These are phyloP conservation scores for Vanacampus margaritifer DNA, from an alignment of 2,113 vertebrate species.

Conservation along the genomic window DNA sequence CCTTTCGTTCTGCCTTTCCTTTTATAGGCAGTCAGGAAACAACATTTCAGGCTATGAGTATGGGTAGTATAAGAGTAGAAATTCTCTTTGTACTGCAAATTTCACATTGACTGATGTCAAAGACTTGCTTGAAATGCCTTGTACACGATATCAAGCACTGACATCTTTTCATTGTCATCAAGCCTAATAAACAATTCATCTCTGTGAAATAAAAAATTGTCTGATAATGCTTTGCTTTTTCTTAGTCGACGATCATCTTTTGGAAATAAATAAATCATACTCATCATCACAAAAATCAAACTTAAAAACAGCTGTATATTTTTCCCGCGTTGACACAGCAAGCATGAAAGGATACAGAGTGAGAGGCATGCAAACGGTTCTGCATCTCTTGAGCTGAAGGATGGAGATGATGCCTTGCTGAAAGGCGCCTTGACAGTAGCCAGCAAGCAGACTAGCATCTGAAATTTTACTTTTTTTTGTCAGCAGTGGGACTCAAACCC, in stretches of 20 bases:
- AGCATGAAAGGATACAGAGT: background rate
- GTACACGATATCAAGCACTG: background rate
- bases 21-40: constrained; percentile 45
- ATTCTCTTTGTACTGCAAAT: constrained; percentile 22
- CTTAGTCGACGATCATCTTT: background rate
- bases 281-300: background rate
- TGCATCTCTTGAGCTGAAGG: background rate
- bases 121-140: constrained; percentile 9
- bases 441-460: no score
- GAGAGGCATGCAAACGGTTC: background rate
- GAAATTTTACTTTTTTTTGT: no score
- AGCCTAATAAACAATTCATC: background rate
- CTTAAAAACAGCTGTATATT: background rate
- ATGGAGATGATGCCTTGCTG: background rate
- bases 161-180: background rate
- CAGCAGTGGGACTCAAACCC: no score
- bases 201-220: background rate
- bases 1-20: constrained; percentile 54
- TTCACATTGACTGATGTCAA: background rate
- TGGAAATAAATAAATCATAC: background rate
- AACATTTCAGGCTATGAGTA: constrained; percentile 24
- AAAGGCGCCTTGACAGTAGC: background rate
- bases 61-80: constrained; percentile 15
- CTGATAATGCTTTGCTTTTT: background rate
- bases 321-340: background rate